Base-by-base conservation (phyloP, 1,140 invertebrate species). In the Drosophila aff. region DNA sequence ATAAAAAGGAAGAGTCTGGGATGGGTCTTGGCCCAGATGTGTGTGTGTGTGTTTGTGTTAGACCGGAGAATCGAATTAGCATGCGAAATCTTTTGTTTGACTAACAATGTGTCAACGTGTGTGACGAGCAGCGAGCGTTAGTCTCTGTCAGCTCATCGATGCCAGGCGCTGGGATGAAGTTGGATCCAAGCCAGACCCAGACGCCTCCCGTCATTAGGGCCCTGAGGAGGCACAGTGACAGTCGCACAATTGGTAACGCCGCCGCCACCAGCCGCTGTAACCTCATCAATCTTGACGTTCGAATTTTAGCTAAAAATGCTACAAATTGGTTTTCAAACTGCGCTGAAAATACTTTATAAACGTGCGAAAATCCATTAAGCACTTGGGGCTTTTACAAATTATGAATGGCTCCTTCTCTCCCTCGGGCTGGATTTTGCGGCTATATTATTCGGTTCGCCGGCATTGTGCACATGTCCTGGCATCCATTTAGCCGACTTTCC, bases 71-170 rank as follows among this genome's bases (percentile, higher is more conserved):
- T 82, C 86, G 82, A 90, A 90, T 90, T 90, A 90, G 86, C 85
- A 91, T 91, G 86, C 85, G 81, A 90, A 90, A 90, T 90, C 85
- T 90, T 90, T 90, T 90, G 85, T 90, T 90, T 90, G 85, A 91
- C 86, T 91, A 90, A 90, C 85, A 90, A 90, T 90, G 85, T 90
- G 85, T 90, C 85, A 90, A 90, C 81, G 82, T 86, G 86, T 90
- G 79, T 91, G 85, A 90, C 76, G 85, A 90, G 79, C 65, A 90
- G 79, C 65, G 57, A 80, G 75, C 86, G 75, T 84, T 90, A 85
- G 79, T 81, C 79, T 86, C 78, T 82, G 79, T 86, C 82, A 86
- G 58, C 81, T 69, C 57, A 73, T 74, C 55, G 71, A 74, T 73
- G 64, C 18, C 40, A n/a, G 11, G 11, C 11, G 11, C 11, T 52